Percentiles rank a stretch among this genome's conserved stretches.
These are phyloP conservation scores for Grapholita molesta DNA, from an alignment of 1,140 invertebrate genomes.

Conservation along the genomic window DNA sequence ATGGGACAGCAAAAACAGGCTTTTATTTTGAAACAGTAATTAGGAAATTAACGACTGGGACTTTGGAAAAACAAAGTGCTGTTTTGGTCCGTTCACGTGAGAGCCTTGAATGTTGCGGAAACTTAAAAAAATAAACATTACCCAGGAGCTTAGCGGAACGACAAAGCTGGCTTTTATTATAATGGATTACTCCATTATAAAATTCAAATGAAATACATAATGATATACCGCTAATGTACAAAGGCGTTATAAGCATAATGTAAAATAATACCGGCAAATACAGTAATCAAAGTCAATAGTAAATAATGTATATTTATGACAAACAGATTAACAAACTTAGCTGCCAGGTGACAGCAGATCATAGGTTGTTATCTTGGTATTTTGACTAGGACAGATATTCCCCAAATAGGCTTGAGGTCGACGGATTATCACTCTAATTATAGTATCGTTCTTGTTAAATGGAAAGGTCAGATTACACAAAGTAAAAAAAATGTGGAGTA, in stretches of 20 bases:
- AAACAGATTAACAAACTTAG: not conserved
- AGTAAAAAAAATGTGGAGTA: too few relatives aligned
- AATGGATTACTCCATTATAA: constrained; percentile 21
- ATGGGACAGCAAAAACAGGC: constrained; percentile 53
- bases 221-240: too few relatives aligned
- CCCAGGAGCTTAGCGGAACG: constrained; percentile 3
- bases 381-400: not conserved
- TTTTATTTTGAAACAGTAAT: constrained; percentile 71
- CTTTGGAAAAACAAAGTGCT: constrained; percentile 58
- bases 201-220: constrained; percentile 27
- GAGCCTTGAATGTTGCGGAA: constrained; percentile 46
- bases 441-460: too few relatives aligned
- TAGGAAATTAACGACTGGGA: constrained; percentile 71
- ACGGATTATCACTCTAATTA: not conserved
- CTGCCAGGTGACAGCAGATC: not conserved
- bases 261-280: not conserved
- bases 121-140: constrained; percentile 36
- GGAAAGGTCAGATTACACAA: too few relatives aligned
- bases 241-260: too few relatives aligned
- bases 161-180: not conserved
- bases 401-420: not conserved
- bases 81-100: constrained; percentile 50
- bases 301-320: not conserved
- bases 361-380: not conserved
- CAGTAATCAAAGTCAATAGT: not conserved